Conservation (phyloP, 2,888 invertebrate genomes). For the Drosophila colorata region DNA sequence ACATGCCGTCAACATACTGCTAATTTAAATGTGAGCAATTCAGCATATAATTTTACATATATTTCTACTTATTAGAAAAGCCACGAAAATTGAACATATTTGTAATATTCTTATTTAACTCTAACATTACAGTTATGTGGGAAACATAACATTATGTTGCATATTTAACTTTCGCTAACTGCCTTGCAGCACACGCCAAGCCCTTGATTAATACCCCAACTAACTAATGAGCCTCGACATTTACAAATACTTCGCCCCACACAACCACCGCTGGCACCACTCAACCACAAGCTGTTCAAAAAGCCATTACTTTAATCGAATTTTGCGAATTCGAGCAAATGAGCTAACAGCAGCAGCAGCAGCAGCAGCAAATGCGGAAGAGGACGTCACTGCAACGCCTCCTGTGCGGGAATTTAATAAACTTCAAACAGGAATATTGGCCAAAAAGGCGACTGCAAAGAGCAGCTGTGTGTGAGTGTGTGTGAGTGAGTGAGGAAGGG, state of each 20-base stretch:
- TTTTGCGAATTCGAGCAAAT: constrained; percentile 68
- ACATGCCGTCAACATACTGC: no score
- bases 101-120: no score
- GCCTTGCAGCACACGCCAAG: not conserved
- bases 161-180: no score
- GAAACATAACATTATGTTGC: no score
- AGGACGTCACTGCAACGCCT: constrained; percentile 68
- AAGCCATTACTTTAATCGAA: constrained; percentile 76
- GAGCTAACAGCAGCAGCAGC: no score
- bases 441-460: constrained; percentile 1
- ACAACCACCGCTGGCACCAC: not conserved
- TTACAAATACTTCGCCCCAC: not conserved
- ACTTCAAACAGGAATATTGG: constrained; percentile 56
- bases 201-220: constrained; percentile 3
- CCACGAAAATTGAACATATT: no score
- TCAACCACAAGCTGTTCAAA: constrained; percentile 43
- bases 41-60: no score
- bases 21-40: no score
- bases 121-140: no score
- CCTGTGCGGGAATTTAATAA: constrained; percentile 54
- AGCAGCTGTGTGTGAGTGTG: constrained; percentile 1
- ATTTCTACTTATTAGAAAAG: no score
- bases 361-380: constrained; percentile 8
- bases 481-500: not conserved
- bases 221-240: constrained; percentile 1